Evolutionary conservation across 2,797 vertebrate species (phyloP), one percentile per base, ranked within the genome.

Genomic region (Orestias chungarensis): DNA sequence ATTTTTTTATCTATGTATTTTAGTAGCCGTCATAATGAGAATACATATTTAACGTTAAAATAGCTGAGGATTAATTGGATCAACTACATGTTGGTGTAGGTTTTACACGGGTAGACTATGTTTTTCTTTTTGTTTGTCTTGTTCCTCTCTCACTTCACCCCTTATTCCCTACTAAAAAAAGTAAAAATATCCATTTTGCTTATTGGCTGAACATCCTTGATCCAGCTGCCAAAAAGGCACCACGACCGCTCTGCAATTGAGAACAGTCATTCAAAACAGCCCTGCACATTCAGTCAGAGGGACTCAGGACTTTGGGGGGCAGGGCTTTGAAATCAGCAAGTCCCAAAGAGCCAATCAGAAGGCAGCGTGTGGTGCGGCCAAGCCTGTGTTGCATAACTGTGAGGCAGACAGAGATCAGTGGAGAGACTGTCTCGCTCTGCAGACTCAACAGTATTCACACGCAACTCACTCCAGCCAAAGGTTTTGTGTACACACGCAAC

Each of bases 361-460:
- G 11, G 52, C 1, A 71, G 64, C 70, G 0, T 85, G 79, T 43
- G 62, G 68, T 66, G 66, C 35, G 33, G 70, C 79, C 67, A 33
- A 73, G 68, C 55, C 70, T 68, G 64, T 57, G 76, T 92, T 92
- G 52, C 83, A 74, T 90, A 92, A 93, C 78, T 73, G 62, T 4
- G 15, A 69, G 64, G 62, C 83, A 89, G 86, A 91, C 85, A 7
- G 78, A 70, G 73, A 54, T 52, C 54, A 61, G 79, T 84, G 74
- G 70, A 64, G 65, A 70, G 85, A 76, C 82, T 71, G 84, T 89
- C 85, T 87, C n/a, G 61, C 75, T 70, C 43, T 82, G 73, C 86
- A 88, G 87, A 90, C 84, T 87, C 86, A 87, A 89, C 86, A 87
- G 20, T 64, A 81, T 88, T 90, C 81, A 85, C 90, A 92, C 86